Base-by-base conservation (phyloP, 2,888 invertebrate species). In the Cotesia congregata region DNA sequence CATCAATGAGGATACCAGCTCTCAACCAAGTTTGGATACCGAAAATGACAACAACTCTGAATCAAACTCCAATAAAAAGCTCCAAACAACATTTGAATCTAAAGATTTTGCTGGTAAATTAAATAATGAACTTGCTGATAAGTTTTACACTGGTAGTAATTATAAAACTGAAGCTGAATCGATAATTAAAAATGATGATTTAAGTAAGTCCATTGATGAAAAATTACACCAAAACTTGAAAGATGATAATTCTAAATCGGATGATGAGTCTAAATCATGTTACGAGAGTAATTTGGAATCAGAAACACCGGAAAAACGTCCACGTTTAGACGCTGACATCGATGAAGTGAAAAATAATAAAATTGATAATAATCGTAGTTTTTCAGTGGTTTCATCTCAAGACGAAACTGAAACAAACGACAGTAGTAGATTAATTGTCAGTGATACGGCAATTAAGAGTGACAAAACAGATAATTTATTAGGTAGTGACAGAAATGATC, bases 1-100 rank as follows among this genome's bases (percentile, higher is more conserved):
- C 61, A 88, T 89, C 83, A 89, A 89, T 67, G 89, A 89, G 67
- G 89, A 89, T 20, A 88, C 89, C 0, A 89, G 86, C 74, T 89
- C 89, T 0, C 89, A 89, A 69, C 87, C 88, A 7, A 88, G 87
- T 77, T 78, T 89, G 69, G 89, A 88, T 5, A 76, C 87, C 7
- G 88, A 89, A 41, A 84, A 81, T 9, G 87, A 87, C 9, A 86
- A 86, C 2, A 86, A 86, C 3, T 80, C 77, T 3, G 87, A 88
- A 12, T 9, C 79, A 3, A 72, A 72, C 5, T 83, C 83, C 0
- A 79, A 83, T 1, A 80, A 83, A 71, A 88, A 87, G 78, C 78
- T 89, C 6, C 89, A 88, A 67, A 89, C 89, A 0, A 88, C 89
- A 41, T 89, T 89, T 72, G 87, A 88, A 68, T 83, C 88, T 0